Percentiles rank a stretch among this genome's conserved stretches.
Conservation (phyloP, 2,797 vertebrate species). For the Varecia variegata region DNA sequence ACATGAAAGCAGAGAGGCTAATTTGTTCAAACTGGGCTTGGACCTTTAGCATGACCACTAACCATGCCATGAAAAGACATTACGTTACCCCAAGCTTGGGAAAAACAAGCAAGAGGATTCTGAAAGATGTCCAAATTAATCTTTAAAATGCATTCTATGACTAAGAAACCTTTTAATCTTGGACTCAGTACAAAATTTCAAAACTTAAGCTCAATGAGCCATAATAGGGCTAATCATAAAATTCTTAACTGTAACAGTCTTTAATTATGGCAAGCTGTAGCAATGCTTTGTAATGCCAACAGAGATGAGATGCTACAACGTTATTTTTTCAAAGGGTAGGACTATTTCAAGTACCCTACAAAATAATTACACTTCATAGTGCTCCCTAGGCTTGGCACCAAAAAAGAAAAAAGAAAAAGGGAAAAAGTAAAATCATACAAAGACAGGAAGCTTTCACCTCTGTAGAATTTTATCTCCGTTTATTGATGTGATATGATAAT, state of each 20-base stretch:
- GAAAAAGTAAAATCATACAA: slow-evolving; percentile 31
- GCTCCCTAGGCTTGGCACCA: slow-evolving; percentile 48
- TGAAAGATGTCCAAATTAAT: slow-evolving; percentile 55
- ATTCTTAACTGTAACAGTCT: slow-evolving; percentile 58
- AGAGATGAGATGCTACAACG: slow-evolving; percentile 44
- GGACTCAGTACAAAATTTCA: slow-evolving; percentile 52
- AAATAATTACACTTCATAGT: slow-evolving; percentile 76
- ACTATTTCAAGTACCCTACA: slow-evolving; percentile 71
- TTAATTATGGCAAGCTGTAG: slow-evolving; percentile 72
- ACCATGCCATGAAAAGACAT: neutral
- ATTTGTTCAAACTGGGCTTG: neutral
- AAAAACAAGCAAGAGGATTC: neutral
- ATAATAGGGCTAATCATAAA: slow-evolving; percentile 77
- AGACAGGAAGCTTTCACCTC: slow-evolving; percentile 57
- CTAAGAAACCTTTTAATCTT: slow-evolving; percentile 58
- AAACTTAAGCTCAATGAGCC: slow-evolving; percentile 68
- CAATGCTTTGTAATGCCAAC: slow-evolving; percentile 58
- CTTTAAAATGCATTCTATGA: slow-evolving; percentile 43
- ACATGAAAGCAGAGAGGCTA: neutral
- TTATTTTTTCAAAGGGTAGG: slow-evolving; percentile 68
- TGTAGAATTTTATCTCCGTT: slow-evolving; percentile 61
- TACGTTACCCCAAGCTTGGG: neutral
- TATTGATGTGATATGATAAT: slow-evolving; percentile 69
- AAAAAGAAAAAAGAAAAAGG: neutral
- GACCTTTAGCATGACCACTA: neutral